Percentiles rank a stretch among this genome's conserved stretches.
Conservation (phyloP, 2,113 vertebrate species). For the Microcebus tavaratra region DNA sequence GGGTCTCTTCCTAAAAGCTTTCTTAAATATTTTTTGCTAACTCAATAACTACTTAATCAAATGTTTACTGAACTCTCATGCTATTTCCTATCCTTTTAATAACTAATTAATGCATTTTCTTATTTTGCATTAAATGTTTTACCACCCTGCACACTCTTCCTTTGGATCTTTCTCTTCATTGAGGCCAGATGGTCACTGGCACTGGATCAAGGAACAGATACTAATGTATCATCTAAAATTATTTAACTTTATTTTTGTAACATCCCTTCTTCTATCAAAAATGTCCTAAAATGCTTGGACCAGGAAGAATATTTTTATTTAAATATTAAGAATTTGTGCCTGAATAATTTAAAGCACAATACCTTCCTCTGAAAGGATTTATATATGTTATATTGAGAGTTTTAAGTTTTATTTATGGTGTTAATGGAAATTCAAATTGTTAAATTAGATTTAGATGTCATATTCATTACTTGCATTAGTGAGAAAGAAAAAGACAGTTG, state of each 20-base stretch:
- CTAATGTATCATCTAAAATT: neutral
- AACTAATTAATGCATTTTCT: slow-evolving; percentile 16
- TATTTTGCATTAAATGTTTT: neutral
- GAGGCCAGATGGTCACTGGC: neutral
- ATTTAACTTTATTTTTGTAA: slow-evolving; percentile 1
- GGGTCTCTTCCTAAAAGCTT: neutral
- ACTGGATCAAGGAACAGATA: neutral
- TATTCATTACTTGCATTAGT: neutral
- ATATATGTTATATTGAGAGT: slow-evolving; percentile 3
- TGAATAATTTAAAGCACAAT: slow-evolving; percentile 43
- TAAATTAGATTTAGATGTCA: slow-evolving; percentile 48
- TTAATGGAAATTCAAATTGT: slow-evolving; percentile 41
- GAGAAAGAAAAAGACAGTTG: neutral
- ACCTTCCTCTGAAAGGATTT: neutral
- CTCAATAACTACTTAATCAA: neutral
- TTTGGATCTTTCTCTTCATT: neutral
- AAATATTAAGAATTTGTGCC: slow-evolving; percentile 26
- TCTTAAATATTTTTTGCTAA: slow-evolving; percentile 17
- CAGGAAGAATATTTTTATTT: slow-evolving; percentile 29
- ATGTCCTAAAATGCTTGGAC: neutral
- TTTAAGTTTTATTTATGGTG: slow-evolving; percentile 24
- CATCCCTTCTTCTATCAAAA: neutral
- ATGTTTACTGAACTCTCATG: neutral
- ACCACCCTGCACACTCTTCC: neutral
- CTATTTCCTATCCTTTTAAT: neutral